A percentile compares a stretch with the other conserved stretches of the same genome.
phyloP scores from a whole-genome alignment of 2,797 vertebrate species.

The Pangasius mekongensis region DNA sequence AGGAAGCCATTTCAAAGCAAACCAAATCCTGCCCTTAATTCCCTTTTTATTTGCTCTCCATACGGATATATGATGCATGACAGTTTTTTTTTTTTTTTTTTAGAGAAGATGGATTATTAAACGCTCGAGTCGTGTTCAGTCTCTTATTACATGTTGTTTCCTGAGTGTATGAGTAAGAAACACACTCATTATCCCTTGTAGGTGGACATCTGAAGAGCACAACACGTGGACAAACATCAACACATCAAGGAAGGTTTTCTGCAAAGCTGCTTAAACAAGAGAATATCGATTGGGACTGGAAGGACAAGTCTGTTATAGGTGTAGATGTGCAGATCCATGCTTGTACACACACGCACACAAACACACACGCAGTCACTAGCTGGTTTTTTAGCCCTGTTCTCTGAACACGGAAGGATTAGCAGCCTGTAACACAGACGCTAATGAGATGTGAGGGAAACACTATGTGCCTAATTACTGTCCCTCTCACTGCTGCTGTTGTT shows the following conservation, averaged over 20 bases:
- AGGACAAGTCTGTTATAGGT: not conserved
- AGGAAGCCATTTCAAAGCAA: slow-evolving; percentile 55
- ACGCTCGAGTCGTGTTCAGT: not conserved
- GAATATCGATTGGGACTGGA: slow-evolving; percentile 16
- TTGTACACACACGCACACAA: not conserved
- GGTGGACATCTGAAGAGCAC: not conserved
- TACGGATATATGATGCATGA: slow-evolving; percentile 43
- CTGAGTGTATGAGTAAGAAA: not conserved
- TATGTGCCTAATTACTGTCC: slow-evolving; percentile 55
- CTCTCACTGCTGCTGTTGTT: slow-evolving; percentile 45
- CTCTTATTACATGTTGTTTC: slow-evolving; percentile 11
- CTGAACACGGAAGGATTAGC: slow-evolving; percentile 57
- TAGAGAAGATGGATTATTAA: slow-evolving; percentile 30
- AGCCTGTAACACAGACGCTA: slow-evolving; percentile 62
- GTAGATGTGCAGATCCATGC: not conserved
- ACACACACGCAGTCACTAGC: not conserved
- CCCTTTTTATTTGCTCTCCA: slow-evolving; percentile 51
- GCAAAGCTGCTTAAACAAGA: slow-evolving; percentile 18
- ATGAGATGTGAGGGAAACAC: slow-evolving; percentile 63
- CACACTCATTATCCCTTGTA: not conserved
- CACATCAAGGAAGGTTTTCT: not conserved
- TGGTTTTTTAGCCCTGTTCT: slow-evolving; percentile 33
- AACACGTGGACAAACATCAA: not conserved
- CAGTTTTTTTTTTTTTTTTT: slow-evolving; percentile 25
- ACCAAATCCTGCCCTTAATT: slow-evolving; percentile 57